Conservation (phyloP, 2,113 vertebrate species). For the Bungarus multicinctus region DNA sequence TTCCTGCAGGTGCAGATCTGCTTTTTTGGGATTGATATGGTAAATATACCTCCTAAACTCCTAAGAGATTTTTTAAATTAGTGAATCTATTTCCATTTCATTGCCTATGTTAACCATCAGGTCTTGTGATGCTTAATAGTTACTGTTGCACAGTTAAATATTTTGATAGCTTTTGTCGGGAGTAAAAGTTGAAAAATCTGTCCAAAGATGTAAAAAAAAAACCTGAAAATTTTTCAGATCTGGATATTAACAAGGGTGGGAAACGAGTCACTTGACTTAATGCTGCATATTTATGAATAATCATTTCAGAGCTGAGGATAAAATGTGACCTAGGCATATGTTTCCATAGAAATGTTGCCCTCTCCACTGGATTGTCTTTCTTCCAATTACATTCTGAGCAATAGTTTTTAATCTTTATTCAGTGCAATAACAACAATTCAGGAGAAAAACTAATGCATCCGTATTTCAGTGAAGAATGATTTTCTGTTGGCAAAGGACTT, state of each 20-base stretch:
- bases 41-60: no score
- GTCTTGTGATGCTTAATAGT: background rate
- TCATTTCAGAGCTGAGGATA: background rate
- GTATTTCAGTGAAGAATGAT: background rate
- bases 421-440: background rate
- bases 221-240: background rate
- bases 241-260: background rate
- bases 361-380: background rate
- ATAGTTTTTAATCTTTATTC: background rate
- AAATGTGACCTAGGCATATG: background rate
- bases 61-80: background rate
- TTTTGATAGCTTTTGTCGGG: background rate
- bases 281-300: background rate
- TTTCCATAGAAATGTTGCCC: background rate
- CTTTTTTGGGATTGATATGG: no score
- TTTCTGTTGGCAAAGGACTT: background rate
- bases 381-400: background rate
- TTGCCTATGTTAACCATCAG: no score
- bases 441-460: background rate
- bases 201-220: background rate
- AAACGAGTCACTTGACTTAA: background rate
- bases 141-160: background rate
- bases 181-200: background rate
- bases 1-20: no score
- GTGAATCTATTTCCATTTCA: background rate